These are phyloP conservation scores for Arremon aurantiirostris DNA, from an alignment of 2,797 vertebrate genomes.

Conservation along the genomic window DNA sequence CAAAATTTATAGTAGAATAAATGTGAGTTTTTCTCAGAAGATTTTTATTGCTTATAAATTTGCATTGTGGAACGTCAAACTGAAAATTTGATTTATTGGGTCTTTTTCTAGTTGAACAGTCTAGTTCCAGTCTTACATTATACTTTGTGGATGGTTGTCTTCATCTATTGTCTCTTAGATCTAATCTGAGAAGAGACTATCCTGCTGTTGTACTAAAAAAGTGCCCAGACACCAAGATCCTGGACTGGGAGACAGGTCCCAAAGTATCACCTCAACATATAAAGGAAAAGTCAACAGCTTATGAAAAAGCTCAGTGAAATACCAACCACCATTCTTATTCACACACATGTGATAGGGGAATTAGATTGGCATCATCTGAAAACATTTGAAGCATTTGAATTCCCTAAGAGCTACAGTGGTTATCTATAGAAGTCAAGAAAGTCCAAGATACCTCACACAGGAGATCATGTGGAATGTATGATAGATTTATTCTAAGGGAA, in stretches of 20 bases:
- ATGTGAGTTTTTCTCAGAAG: not conserved
- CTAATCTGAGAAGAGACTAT: not conserved
- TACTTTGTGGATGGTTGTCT: not conserved
- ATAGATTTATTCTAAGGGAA: not conserved
- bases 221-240: not conserved
- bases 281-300: not conserved
- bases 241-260: not conserved
- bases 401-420: not conserved
- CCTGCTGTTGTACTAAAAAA: not conserved
- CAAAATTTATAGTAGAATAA: not conserved
- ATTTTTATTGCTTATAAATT: not conserved
- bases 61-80: not conserved
- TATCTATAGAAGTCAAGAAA: not conserved
- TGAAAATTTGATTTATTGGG: not conserved
- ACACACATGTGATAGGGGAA: not conserved
- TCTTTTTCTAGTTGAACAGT: not conserved
- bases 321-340: not conserved
- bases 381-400: not conserved
- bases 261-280: not conserved
- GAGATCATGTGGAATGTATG: not conserved
- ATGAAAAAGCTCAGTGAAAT: not conserved
- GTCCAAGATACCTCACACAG: not conserved
- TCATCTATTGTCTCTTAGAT: not conserved
- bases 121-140: not conserved
- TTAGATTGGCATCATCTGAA: not conserved